Evolutionary conservation across 2,113 vertebrate genomes (phyloP).

Genomic region (Columba janthina): DNA sequence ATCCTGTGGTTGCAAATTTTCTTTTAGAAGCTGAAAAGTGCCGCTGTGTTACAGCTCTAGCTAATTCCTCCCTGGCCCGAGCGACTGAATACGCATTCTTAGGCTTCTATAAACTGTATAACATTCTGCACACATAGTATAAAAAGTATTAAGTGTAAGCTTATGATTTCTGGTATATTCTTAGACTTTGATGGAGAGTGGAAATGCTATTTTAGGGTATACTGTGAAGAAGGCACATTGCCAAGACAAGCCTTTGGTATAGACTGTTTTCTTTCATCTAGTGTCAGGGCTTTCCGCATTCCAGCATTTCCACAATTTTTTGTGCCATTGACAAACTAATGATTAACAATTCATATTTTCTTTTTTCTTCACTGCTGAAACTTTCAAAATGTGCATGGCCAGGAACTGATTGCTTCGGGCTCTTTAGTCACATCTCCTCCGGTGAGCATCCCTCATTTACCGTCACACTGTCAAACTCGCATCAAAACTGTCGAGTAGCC

Average conservation of each 20-base stretch:
- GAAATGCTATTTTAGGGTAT: constrained; percentile 52
- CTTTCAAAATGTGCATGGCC: neutral
- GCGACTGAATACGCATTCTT: neutral
- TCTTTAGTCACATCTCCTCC: neutral
- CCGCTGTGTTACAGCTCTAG: neutral
- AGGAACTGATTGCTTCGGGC: neutral
- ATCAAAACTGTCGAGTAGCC: neutral
- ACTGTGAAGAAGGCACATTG: constrained; percentile 54
- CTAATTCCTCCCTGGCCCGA: neutral
- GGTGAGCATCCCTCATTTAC: neutral
- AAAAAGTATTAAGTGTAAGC: constrained; percentile 60
- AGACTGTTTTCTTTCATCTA: constrained; percentile 52
- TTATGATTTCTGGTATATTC: constrained; percentile 65
- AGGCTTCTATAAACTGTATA: constrained; percentile 16
- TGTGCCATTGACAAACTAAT: neutral
- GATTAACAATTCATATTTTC: constrained; percentile 23
- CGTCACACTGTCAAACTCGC: neutral
- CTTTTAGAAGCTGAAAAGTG: constrained; percentile 1
- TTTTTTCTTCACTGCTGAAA: neutral
- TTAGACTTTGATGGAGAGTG: constrained; percentile 58
- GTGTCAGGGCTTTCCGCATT: neutral
- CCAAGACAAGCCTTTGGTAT: constrained; percentile 60
- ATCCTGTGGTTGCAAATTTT: constrained; percentile 25
- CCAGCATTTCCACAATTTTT: neutral
- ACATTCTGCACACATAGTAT: constrained; percentile 11